Conservation (phyloP, 2,113 vertebrate genomes). For the Murina feae region DNA sequence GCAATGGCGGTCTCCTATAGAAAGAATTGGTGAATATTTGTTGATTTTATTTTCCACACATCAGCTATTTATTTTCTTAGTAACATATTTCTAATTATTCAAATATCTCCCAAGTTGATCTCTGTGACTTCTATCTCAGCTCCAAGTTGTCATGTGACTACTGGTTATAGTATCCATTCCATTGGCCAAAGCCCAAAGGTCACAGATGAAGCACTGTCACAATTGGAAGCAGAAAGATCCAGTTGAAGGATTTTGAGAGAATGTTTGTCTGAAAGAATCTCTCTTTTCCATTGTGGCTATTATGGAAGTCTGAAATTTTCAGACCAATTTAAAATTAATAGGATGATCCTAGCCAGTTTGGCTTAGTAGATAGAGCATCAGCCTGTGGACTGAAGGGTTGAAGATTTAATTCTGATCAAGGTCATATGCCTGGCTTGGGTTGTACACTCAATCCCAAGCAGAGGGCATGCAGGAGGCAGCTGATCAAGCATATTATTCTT, state of each 20-base stretch:
- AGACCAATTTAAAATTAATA: background rate
- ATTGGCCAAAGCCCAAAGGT: background rate
- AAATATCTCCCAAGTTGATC: background rate
- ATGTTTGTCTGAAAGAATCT: background rate
- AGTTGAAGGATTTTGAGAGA: background rate
- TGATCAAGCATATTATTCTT: too few relatives aligned
- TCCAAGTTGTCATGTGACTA: background rate
- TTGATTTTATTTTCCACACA: background rate
- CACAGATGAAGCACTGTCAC: accelerated
- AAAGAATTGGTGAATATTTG: background rate
- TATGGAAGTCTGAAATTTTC: background rate
- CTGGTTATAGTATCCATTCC: background rate
- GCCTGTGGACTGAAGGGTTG: too few relatives aligned
- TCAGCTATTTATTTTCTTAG: background rate
- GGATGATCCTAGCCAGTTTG: too few relatives aligned
- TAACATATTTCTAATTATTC: background rate
- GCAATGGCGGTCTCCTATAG: background rate
- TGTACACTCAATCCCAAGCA: too few relatives aligned
- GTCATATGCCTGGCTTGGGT: too few relatives aligned
- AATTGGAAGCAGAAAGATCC: accelerated
- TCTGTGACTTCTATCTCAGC: background rate
- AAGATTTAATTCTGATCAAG: too few relatives aligned
- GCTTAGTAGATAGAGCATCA: too few relatives aligned
- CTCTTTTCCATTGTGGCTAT: background rate
- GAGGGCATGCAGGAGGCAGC: too few relatives aligned